Evolutionary conservation across 2,113 vertebrate species (phyloP).

Genomic region (mouse (Mus musculus)): DNA sequence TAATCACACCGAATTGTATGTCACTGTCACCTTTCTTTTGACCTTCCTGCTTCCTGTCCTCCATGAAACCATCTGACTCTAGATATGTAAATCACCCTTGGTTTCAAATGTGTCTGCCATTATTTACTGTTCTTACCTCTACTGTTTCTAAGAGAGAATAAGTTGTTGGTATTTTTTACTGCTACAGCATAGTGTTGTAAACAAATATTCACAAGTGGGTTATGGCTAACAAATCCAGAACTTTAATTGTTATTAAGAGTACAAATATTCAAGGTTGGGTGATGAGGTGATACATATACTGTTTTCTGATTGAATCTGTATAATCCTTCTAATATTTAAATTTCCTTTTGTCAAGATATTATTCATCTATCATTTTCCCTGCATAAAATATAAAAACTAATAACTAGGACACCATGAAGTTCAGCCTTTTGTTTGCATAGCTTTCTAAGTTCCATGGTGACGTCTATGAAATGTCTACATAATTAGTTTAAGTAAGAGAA

Average conservation of each 20-base stretch:
- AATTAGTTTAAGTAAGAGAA: slow-evolving; percentile 26
- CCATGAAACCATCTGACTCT: neutral
- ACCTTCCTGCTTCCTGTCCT: neutral
- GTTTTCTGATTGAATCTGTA: neutral
- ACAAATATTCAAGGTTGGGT: neutral
- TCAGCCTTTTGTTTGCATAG: neutral
- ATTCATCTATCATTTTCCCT: neutral
- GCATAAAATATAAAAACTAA: neutral
- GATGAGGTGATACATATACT: neutral
- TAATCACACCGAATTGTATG: neutral
- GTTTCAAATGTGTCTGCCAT: neutral
- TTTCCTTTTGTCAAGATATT: neutral
- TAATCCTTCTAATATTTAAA: neutral
- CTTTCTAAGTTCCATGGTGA: neutral
- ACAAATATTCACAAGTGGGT: neutral
- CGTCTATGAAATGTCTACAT: neutral
- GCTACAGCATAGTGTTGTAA: neutral
- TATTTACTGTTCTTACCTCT: neutral
- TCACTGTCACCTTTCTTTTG: neutral
- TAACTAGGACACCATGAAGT: neutral
- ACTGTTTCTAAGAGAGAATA: neutral
- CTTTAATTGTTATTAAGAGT: neutral
- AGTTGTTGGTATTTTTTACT: neutral
- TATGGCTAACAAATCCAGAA: neutral
- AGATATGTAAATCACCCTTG: neutral